These are phyloP conservation scores for Orchestes rusci DNA, from an alignment of 2,888 invertebrate species.

Conservation along the genomic window DNA sequence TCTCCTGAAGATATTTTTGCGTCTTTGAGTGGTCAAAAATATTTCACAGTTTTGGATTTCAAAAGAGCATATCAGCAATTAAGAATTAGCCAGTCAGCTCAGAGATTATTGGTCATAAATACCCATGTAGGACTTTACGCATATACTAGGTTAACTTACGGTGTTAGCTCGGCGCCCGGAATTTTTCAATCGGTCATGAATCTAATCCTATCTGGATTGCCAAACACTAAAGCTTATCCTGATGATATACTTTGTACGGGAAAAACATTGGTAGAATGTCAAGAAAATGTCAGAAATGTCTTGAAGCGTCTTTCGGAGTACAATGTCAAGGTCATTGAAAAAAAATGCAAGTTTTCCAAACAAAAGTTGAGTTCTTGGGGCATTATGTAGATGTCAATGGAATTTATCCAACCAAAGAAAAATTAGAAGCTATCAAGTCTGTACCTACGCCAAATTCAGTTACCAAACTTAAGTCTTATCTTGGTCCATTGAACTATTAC, in stretches of 20 bases:
- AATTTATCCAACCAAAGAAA: conserved; percentile 1
- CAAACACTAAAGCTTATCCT: conserved; percentile 10
- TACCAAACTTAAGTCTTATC: conserved; percentile 4
- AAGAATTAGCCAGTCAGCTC: neutral
- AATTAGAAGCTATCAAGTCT: too few species aligned
- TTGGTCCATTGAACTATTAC: conserved; percentile 27
- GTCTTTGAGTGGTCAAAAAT: conserved; percentile 4
- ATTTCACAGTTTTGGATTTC: conserved; percentile 6
- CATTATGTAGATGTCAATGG: too few species aligned
- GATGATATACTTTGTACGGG: conserved; percentile 12
- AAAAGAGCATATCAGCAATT: conserved; percentile 1
- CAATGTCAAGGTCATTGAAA: conserved; percentile 2
- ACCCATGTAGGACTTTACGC: conserved; percentile 9
- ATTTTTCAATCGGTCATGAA: conserved; percentile 11
- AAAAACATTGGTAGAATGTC: conserved; percentile 1
- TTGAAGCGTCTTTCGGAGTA: neutral
- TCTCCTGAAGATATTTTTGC: conserved; percentile 3
- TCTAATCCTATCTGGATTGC: conserved; percentile 6
- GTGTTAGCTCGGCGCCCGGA: conserved; percentile 11
- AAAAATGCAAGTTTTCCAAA: too few species aligned
- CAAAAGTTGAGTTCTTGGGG: too few species aligned
- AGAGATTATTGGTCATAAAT: conserved; percentile 3
- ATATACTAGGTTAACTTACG: conserved; percentile 10
- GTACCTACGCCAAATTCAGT: too few species aligned
- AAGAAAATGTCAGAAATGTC: conserved; percentile 3